These are phyloP conservation scores for Crypturellus tataupa DNA, from an alignment of 2,797 vertebrate genomes.

Conservation along the genomic window DNA sequence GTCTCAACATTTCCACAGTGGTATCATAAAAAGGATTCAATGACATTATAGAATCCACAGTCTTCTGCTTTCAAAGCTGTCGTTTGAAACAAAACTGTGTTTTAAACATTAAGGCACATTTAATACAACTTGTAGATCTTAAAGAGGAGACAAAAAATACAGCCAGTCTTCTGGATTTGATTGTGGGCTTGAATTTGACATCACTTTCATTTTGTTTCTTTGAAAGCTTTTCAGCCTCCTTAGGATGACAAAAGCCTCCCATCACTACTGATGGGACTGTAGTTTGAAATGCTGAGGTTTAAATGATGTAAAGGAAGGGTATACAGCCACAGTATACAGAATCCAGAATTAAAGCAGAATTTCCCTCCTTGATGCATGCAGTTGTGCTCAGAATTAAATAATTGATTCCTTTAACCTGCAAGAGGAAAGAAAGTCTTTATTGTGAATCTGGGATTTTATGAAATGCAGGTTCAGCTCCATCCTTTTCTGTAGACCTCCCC, in stretches of 20 bases:
- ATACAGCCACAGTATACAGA: neutral
- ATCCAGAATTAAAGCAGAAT: slow-evolving; percentile 24
- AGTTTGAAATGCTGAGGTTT: slow-evolving; percentile 50
- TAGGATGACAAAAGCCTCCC: slow-evolving; percentile 74
- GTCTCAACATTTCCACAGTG: slow-evolving; percentile 30
- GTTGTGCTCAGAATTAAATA: neutral
- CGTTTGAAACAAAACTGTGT: slow-evolving; percentile 76
- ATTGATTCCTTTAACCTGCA: neutral
- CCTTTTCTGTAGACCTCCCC: neutral
- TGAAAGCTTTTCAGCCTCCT: slow-evolving; percentile 73
- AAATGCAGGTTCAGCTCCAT: neutral
- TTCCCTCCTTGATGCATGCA: neutral
- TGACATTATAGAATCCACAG: slow-evolving; percentile 20
- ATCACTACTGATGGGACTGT: slow-evolving; percentile 61
- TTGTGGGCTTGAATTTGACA: slow-evolving; percentile 77
- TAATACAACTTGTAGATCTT: slow-evolving; percentile 72
- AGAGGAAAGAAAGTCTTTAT: neutral
- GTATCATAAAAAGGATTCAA: slow-evolving; percentile 52
- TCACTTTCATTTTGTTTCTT: slow-evolving; percentile 78
- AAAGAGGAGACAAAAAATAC: slow-evolving; percentile 42
- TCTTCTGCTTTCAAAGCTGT: slow-evolving; percentile 54
- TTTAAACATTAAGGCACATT: slow-evolving; percentile 76
- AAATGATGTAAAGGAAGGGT: slow-evolving; percentile 7
- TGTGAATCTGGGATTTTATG: neutral
- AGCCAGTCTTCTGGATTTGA: slow-evolving; percentile 63